Conservation (phyloP, 2,113 vertebrate species). For the Ptychochromis oligacanthus region DNA sequence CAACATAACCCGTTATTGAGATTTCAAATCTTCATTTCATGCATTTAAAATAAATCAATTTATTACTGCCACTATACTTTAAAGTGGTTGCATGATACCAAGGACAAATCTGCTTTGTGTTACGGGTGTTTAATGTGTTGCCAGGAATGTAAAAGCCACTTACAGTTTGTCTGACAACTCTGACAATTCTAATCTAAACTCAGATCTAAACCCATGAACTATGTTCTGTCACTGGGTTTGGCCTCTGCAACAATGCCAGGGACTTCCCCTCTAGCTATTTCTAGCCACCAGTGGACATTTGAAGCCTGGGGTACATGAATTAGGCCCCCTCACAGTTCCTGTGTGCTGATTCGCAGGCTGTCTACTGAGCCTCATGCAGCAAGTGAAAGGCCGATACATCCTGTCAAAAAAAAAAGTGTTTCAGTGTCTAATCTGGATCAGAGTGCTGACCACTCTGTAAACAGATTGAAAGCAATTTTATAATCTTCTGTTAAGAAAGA, state of each 20-base stretch:
- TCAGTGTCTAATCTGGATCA: slow-evolving; percentile 49
- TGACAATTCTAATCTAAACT: no score
- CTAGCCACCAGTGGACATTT: slow-evolving; percentile 54
- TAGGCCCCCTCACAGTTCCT: slow-evolving; percentile 46
- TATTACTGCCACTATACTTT: background rate
- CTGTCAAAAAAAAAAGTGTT: background rate
- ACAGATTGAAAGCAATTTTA: slow-evolving; percentile 30
- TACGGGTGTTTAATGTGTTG: background rate
- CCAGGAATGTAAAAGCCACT: background rate
- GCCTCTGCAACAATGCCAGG: slow-evolving; percentile 64
- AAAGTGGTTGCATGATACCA: background rate
- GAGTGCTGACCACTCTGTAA: background rate
- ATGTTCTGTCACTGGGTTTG: slow-evolving; percentile 31
- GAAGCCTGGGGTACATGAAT: slow-evolving; percentile 44
- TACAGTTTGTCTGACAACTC: background rate
- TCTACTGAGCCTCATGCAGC: slow-evolving; percentile 5
- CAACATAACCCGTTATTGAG: background rate
- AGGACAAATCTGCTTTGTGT: background rate
- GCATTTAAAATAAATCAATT: background rate
- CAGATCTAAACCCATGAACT: slow-evolving; percentile 24
- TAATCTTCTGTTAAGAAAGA: slow-evolving; percentile 39
- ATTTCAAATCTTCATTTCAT: background rate
- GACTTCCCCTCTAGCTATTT: slow-evolving; percentile 79
- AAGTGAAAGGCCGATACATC: slow-evolving; percentile 32
- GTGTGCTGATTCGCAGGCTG: slow-evolving; percentile 12